A percentile compares a stretch with the other conserved stretches of the same genome.
Conservation (phyloP, 2,797 vertebrate genomes). For the Kryptolebias ocellatus region DNA sequence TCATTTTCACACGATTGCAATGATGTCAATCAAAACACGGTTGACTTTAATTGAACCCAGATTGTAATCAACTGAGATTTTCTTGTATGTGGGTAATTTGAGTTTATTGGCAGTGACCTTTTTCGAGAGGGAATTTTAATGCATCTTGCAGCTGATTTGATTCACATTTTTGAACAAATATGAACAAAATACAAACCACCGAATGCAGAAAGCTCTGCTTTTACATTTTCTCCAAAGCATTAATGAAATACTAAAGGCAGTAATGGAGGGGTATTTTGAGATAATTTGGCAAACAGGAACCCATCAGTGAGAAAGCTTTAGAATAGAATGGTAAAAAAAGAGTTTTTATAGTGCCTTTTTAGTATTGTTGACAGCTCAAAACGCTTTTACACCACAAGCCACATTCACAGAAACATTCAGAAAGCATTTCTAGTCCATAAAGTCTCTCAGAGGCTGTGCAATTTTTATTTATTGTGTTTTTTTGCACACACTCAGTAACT, state of each 20-base stretch:
- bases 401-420: neutral
- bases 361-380: neutral
- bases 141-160: slow-evolving; percentile 30
- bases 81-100: slow-evolving; percentile 30
- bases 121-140: slow-evolving; percentile 16
- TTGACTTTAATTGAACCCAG: slow-evolving; percentile 31
- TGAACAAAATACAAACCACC: slow-evolving; percentile 13
- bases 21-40: slow-evolving; percentile 53
- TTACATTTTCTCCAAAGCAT: slow-evolving; percentile 15
- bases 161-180: slow-evolving; percentile 45
- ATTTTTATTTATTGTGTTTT: neutral
- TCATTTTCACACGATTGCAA: neutral
- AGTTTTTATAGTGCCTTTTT: neutral
- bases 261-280: slow-evolving; percentile 18
- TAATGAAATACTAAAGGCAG: slow-evolving; percentile 44
- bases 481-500: neutral
- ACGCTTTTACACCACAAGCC: neutral
- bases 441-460: neutral
- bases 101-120: slow-evolving; percentile 56
- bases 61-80: slow-evolving; percentile 40
- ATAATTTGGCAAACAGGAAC: slow-evolving; percentile 11
- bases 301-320: slow-evolving; percentile 20
- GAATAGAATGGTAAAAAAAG: neutral
- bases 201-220: slow-evolving; percentile 3
- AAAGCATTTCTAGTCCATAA: neutral